These are phyloP conservation scores for Donacobius atricapilla DNA, from an alignment of 2,113 vertebrate genomes.

Conservation along the genomic window DNA sequence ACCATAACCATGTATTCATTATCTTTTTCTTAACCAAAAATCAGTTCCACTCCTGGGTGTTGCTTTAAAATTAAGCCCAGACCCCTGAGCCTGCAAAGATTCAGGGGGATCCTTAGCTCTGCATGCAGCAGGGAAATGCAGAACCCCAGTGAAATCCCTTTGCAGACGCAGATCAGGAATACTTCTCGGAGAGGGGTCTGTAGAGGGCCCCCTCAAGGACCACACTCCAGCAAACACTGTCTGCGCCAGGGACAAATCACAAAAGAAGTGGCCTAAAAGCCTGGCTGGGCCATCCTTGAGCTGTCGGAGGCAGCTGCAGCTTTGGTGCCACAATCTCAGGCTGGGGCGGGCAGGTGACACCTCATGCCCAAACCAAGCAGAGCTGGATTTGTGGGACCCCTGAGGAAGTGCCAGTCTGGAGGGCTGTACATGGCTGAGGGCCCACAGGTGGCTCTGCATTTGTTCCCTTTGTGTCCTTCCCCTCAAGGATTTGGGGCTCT, in stretches of 20 bases:
- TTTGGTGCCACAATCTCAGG: neutral
- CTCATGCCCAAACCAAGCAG: accelerated
- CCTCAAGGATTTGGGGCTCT: neutral
- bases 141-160: neutral
- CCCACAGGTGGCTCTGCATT: neutral
- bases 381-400: neutral
- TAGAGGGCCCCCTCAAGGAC: neutral
- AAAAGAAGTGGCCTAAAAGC: neutral
- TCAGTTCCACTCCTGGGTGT: neutral
- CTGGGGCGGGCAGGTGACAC: accelerated
- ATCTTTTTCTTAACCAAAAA: neutral
- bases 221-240: neutral
- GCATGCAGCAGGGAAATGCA: accelerated
- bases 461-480: neutral
- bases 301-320: accelerated
- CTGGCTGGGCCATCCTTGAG: neutral
- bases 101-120: neutral
- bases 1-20: neutral
- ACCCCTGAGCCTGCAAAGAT: neutral
- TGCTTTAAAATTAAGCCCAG: neutral
- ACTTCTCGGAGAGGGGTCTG: neutral
- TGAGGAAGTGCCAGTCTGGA: neutral
- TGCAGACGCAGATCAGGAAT: neutral
- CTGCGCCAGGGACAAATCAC: neutral
- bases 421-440: accelerated